Evolutionary conservation across 2,113 vertebrate genomes (phyloP), one percentile per base, ranked within the genome.

Genomic region (Gobius niger): DNA sequence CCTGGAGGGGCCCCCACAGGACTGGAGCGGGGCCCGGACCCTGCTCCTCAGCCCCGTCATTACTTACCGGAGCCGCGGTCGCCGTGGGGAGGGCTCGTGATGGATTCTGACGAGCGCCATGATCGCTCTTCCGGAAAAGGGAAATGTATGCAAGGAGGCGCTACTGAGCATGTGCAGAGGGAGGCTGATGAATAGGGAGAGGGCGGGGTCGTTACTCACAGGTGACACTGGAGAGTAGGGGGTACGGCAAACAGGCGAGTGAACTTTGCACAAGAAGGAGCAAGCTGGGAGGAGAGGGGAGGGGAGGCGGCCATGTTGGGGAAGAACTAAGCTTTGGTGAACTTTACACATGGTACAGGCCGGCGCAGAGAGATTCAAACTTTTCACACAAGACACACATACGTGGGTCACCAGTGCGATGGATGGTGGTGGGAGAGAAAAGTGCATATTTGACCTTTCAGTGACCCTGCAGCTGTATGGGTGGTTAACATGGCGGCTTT

Each of bases 61-160:
- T 90, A 94, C 94, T 96, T 95, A 94, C 89, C 72, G 87, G 91
- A 90, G 91, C 90, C 7, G 18, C 34, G 80, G 82, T 88, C 89
- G 87, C 93, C 81, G 91, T 88, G 89, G 85, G 87, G 93, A 94
- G 92, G 91, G 76, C 84, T 68, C 76, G 86, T 95, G 94, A 95
- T 94, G 91, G 93, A 96, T 96, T 92, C 90, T 93, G 93, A 95
- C 53, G 92, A 88, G 87, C 84, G 87, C 85, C 92, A 96, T 96
- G 94, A 96, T 96, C 92, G 93, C 91, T 96, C 94, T 95, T 96
- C 94, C 94, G 96, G 24, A 95, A 95, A 93, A 95, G 93, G 93
- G 90, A 95, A 95, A 96, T 96, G 96, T 94, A 95, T 95, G 94
- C 92, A 95, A 94, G 90, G 89, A 96, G 93, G 92, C 89, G 85